Evolutionary conservation across 2,888 invertebrate species (phyloP), one percentile per base, ranked within the genome.

Genomic region (Idaea straminata): DNA sequence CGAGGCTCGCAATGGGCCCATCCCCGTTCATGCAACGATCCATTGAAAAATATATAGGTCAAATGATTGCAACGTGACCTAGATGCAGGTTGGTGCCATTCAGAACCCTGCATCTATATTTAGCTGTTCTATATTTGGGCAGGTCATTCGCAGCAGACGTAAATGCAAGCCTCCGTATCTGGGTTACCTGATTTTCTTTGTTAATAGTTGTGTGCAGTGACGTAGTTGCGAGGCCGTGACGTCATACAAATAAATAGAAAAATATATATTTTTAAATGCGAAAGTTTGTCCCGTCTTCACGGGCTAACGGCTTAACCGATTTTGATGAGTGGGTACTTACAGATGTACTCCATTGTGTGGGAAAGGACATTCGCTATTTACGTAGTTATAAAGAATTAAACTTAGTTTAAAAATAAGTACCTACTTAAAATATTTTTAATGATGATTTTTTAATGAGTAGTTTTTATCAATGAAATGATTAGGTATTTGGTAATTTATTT

Each of bases 21-120:
- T 78, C 86, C 89, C 87, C 90, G 91, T 91, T 90, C 91, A 91
- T 91, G 86, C 87, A 83, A 76, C 85, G 81, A 81, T 79, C 88
- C 92, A 92, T 92, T 92, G 89, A 92, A 91, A 89, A 90, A 91
- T 89, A 92, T 85, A 88, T 92, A 90, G 92, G 92, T 92, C 92
- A 91, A 84, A 89, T 89, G 85, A 89, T 88, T 91, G 91, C 92
- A 91, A 82, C 81, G 89, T 89, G 89, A 76, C 86, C 91, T 82
- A 88, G 80, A 84, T 92, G 86, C 84, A 84, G 80, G 81, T 77
- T 76, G 78, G 80, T 86, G 85, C 89, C 89, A 91, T 89, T 90
- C 89, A 89, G 81, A 79, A 83, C 84, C 87, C 84, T 69, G 72
- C 74, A 77, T 84, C 91, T 91, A 92, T 89, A 85, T 85, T 87